Evolutionary conservation across 1,140 invertebrate genomes (phyloP).

Genomic region (Dinoponera quadriceps): DNA sequence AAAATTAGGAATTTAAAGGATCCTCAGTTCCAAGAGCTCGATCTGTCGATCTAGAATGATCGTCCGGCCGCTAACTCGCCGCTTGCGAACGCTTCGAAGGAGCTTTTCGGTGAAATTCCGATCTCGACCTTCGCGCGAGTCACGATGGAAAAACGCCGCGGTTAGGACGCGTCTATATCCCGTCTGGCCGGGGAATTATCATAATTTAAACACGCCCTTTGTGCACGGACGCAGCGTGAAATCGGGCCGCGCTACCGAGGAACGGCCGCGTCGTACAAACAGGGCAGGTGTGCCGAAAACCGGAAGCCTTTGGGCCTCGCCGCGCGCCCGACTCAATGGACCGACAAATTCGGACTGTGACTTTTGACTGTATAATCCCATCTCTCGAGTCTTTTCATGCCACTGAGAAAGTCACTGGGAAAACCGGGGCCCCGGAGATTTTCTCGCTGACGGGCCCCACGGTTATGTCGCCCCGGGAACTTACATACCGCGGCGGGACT

Average conservation of each 20-base stretch:
- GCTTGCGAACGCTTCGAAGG: not conserved
- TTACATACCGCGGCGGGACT: slow-evolving; percentile 1
- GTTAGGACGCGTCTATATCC: slow-evolving; percentile 1
- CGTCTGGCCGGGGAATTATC: slow-evolving; percentile 34
- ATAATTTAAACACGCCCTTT: slow-evolving; percentile 56
- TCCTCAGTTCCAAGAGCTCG: not conserved
- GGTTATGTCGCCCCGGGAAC: not conserved
- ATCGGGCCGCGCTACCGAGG: slow-evolving; percentile 41
- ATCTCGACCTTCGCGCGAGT: slow-evolving; percentile 7
- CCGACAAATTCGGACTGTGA: slow-evolving; percentile 85
- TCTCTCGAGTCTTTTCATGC: slow-evolving; percentile 77
- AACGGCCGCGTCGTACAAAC: slow-evolving; percentile 28
- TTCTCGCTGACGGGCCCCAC: slow-evolving; percentile 26
- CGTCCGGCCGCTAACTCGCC: not conserved
- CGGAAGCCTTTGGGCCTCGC: slow-evolving; percentile 84
- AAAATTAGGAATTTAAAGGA: not conserved
- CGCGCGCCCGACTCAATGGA: slow-evolving; percentile 81
- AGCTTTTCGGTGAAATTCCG: not conserved
- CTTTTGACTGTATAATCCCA: slow-evolving; percentile 85
- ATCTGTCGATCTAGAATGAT: not conserved
- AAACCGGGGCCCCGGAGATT: slow-evolving; percentile 22
- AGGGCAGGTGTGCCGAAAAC: slow-evolving; percentile 84
- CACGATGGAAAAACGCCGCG: not conserved
- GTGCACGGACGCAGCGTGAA: slow-evolving; percentile 26
- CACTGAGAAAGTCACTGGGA: slow-evolving; percentile 76